Percentiles rank a stretch among this genome's conserved stretches.
phyloP scores from a whole-genome alignment of 2,113 vertebrate genomes.

The Ailurus styani region DNA sequence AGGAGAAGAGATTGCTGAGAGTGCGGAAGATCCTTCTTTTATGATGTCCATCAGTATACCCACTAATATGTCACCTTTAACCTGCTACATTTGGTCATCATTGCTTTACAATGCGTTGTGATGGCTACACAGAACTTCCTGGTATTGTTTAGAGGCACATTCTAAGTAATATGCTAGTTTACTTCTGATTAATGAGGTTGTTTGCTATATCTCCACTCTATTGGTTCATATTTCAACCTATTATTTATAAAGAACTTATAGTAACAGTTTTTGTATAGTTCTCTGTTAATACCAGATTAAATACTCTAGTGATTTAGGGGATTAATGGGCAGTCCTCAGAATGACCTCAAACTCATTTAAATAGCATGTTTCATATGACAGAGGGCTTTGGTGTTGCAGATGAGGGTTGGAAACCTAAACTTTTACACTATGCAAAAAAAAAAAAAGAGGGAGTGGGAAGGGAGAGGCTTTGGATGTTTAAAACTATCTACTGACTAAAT shows the following conservation, averaged over 20 bases:
- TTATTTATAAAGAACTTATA: not conserved
- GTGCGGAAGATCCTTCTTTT: not conserved
- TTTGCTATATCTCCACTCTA: not conserved
- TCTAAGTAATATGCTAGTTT: not conserved
- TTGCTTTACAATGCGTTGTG: not conserved
- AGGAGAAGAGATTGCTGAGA: not conserved
- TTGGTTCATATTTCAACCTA: not conserved
- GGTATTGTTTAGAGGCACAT: not conserved
- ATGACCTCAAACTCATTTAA: slow-evolving; percentile 38
- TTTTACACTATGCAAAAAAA: not conserved
- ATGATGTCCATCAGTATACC: not conserved
- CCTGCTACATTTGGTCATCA: not conserved
- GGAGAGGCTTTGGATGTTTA: not conserved
- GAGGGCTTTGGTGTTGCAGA: not conserved
- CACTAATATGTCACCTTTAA: not conserved
- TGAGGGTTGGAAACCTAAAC: not conserved
- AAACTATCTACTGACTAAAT: not conserved
- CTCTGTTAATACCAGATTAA: slow-evolving; percentile 67
- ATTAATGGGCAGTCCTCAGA: slow-evolving; percentile 36
- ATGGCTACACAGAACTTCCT: not conserved
- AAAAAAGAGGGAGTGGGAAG: not conserved
- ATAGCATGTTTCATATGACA: not conserved
- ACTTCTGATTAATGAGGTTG: not conserved
- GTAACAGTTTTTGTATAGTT: not conserved
- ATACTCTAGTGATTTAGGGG: not conserved